Evolutionary conservation across 2,113 vertebrate species (phyloP).

Genomic region (Ammospiza caudacuta): DNA sequence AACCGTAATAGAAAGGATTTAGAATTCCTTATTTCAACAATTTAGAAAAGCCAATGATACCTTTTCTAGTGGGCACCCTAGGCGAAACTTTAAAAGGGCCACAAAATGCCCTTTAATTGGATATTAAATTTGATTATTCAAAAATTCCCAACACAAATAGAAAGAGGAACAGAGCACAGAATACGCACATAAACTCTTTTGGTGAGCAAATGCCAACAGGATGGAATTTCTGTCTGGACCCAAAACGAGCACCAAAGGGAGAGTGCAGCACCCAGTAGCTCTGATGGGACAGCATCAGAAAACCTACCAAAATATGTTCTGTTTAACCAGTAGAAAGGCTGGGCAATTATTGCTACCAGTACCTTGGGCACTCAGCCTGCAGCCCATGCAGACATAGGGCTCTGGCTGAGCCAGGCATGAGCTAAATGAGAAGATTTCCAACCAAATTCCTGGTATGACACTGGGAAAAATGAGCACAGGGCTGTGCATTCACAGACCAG

Average conservation of each 20-base stretch:
- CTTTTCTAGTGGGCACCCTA: background rate
- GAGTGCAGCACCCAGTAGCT: background rate
- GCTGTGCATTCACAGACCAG: background rate
- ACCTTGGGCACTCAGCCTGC: background rate
- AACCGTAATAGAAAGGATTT: background rate
- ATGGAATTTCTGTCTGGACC: background rate
- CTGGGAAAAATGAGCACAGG: background rate
- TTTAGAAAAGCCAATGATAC: background rate
- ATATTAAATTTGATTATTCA: constrained; percentile 10
- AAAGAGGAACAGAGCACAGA: background rate
- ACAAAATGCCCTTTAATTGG: constrained; percentile 14
- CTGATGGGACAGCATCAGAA: rapidly evolving
- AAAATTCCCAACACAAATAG: background rate
- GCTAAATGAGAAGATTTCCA: background rate
- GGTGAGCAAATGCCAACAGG: background rate
- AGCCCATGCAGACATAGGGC: background rate
- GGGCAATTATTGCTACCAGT: background rate
- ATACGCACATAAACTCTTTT: background rate
- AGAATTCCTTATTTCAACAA: background rate
- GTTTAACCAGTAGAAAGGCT: background rate
- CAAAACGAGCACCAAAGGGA: background rate
- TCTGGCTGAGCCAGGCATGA: background rate
- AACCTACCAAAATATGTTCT: background rate
- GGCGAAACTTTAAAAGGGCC: background rate
- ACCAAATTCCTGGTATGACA: too few species aligned